Conservation (phyloP, 2,113 vertebrate genomes). For the Pedetes capensis region DNA sequence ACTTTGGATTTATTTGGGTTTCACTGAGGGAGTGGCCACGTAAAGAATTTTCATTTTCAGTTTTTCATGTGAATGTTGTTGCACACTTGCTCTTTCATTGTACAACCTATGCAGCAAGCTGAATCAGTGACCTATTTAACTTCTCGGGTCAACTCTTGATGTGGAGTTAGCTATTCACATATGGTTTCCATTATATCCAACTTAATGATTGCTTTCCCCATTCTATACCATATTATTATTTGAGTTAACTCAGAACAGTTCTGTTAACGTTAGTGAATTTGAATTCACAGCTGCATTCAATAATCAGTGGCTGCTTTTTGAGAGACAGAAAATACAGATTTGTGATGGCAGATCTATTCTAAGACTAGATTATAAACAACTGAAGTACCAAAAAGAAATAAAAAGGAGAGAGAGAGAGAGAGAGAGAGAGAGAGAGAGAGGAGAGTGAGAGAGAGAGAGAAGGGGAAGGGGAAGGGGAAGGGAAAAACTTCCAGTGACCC, state of each 20-base stretch:
- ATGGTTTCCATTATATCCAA: not conserved
- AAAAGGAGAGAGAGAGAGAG: too few relatives aligned
- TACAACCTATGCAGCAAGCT: not conserved
- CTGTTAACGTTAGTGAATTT: not conserved
- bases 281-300: not conserved
- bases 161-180: not conserved
- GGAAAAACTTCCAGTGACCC: not conserved
- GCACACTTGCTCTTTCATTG: not conserved
- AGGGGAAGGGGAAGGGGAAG: not conserved
- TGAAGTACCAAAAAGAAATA: not conserved
- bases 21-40: constrained; percentile 24
- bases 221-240: not conserved
- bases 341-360: not conserved
- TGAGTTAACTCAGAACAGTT: not conserved
- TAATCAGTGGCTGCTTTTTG: constrained; percentile 1
- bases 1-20: not conserved
- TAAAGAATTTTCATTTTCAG: constrained; percentile 25
- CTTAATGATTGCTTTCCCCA: not conserved
- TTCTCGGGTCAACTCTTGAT: not conserved
- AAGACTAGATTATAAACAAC: constrained; percentile 18
- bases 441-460: too few relatives aligned
- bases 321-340: constrained; percentile 43
- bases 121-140: constrained; percentile 1
- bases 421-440: too few relatives aligned
- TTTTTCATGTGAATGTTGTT: constrained; percentile 10